These are phyloP conservation scores for Palaemon carinicauda DNA, from an alignment of 1,140 invertebrate genomes.

Conservation along the genomic window DNA sequence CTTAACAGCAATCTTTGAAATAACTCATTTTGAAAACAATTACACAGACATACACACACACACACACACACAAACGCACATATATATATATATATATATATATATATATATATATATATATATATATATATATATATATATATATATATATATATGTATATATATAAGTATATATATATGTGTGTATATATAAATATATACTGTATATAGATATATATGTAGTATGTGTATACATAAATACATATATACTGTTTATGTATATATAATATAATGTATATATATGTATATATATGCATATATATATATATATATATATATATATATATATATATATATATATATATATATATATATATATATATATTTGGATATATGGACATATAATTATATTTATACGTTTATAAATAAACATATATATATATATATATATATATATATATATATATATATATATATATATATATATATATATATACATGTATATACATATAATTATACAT, in stretches of 20 bases:
- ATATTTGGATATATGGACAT: background rate
- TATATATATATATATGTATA: background rate
- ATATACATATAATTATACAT: background rate
- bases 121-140: too few species aligned
- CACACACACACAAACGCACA: background rate
- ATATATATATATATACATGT: background rate
- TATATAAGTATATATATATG: too few species aligned
- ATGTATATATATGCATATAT: too few species aligned
- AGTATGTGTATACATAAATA: background rate
- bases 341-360: background rate
- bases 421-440: background rate
- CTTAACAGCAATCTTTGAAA: too few species aligned
- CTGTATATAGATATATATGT: background rate
- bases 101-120: background rate
- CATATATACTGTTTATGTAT: too few species aligned
- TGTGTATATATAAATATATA: too few species aligned
- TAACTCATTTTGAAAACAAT: too few species aligned
- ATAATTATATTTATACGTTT: background rate
- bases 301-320: too few species aligned
- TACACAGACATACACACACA: background rate
- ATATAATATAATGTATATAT: too few species aligned
- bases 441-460: background rate
- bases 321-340: background rate
- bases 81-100: background rate
- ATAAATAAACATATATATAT: too few species aligned